Evolutionary conservation across 2,113 vertebrate species (phyloP).

Genomic region (Edolisoma coerulescens): DNA sequence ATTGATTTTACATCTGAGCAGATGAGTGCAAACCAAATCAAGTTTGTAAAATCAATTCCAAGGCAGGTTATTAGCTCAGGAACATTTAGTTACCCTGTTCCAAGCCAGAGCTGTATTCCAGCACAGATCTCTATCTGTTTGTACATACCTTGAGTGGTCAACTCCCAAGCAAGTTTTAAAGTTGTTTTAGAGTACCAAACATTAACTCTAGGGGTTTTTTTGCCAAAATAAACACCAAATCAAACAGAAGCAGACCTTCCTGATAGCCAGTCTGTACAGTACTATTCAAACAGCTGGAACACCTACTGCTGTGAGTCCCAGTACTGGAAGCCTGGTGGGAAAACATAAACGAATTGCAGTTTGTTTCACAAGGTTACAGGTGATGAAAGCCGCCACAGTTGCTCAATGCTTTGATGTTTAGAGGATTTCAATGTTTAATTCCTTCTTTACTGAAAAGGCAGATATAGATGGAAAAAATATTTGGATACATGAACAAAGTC

Average conservation of each 20-base stretch:
- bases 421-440: background rate
- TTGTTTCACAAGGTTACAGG: background rate
- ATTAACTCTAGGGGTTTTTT: background rate
- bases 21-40: background rate
- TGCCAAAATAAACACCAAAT: slow-evolving; percentile 58
- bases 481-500: background rate
- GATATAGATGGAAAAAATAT: background rate
- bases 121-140: background rate
- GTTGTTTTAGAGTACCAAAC: slow-evolving; percentile 53
- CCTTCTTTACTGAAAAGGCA: background rate
- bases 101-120: background rate
- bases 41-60: background rate
- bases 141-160: background rate
- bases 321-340: background rate
- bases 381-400: background rate
- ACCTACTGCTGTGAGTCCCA: background rate
- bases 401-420: background rate
- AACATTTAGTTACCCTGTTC: background rate
- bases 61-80: background rate
- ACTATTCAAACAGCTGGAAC: background rate
- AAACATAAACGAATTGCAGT: background rate
- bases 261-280: background rate
- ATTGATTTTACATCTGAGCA: background rate
- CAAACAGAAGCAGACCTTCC: slow-evolving; percentile 1
- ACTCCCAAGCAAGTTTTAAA: slow-evolving; percentile 39